A percentile compares a stretch with the other conserved stretches of the same genome.
Conservation (phyloP, 2,888 invertebrate genomes). For the Venusia cambrica region DNA sequence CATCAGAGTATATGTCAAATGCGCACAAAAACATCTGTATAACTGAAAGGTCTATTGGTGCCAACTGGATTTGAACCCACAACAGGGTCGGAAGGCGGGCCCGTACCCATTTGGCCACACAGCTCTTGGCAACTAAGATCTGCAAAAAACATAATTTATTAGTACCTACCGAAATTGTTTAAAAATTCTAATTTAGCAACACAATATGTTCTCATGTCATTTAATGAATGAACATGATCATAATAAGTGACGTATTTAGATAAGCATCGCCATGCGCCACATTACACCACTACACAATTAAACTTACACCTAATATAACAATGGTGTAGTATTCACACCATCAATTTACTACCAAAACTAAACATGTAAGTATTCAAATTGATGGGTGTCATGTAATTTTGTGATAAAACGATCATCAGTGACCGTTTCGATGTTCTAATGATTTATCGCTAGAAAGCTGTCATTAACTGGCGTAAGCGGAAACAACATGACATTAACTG, state of each 20-base stretch:
- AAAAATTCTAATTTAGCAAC: too few species aligned
- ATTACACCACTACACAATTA: not conserved
- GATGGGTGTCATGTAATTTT: constrained; percentile 21
- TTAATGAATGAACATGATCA: too few species aligned
- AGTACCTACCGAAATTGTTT: too few species aligned
- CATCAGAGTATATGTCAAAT: too few species aligned
- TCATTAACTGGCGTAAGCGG: constrained; percentile 17
- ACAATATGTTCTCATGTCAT: too few species aligned
- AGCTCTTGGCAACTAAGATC: too few species aligned
- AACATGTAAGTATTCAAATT: constrained; percentile 4
- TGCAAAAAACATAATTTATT: too few species aligned
- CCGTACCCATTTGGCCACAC: too few species aligned
- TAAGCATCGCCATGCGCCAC: constrained; percentile 1
- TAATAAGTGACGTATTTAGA: constrained; percentile 1
- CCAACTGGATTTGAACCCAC: too few species aligned
- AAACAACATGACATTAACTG: constrained; percentile 27
- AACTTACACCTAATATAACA: not conserved
- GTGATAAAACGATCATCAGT: constrained; percentile 35
- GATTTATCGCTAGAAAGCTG: constrained; percentile 29
- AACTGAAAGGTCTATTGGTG: too few species aligned
- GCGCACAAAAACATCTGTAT: too few species aligned
- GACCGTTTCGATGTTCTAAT: constrained; percentile 27
- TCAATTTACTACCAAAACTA: constrained; percentile 6
- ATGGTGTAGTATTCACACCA: not conserved
- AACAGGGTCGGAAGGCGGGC: too few species aligned